phyloP scores from a whole-genome alignment of 1,140 invertebrate species.

The Formica selysi region DNA sequence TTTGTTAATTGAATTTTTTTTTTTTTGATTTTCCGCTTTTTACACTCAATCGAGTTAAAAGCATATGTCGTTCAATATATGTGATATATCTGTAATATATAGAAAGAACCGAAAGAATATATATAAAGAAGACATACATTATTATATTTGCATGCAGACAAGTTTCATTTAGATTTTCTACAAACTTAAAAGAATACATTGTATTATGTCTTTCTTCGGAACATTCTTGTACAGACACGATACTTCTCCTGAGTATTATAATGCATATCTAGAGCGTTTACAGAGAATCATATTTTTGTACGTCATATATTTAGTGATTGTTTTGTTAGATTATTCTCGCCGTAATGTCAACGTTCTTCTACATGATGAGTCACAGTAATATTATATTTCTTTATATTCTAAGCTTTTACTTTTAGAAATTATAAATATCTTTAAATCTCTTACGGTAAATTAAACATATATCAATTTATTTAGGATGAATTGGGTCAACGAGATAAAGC shows the following conservation, averaged over 20 bases:
- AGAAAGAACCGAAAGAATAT: neutral
- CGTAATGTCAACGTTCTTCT: neutral
- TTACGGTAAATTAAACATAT: neutral
- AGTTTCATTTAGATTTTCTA: conserved; percentile 3
- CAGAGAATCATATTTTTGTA: conserved; percentile 42
- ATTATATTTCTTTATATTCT: conserved; percentile 61
- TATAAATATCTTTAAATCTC: conserved; percentile 1
- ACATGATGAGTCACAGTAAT: neutral
- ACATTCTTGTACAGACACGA: neutral
- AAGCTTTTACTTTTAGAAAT: conserved; percentile 25
- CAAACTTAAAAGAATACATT: no score
- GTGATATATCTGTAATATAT: neutral
- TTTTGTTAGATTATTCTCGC: neutral
- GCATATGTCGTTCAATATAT: neutral
- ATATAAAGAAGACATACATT: neutral
- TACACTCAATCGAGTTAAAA: neutral
- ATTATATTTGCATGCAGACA: neutral
- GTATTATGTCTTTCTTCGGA: neutral
- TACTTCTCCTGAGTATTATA: conserved; percentile 29
- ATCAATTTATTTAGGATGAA: neutral
- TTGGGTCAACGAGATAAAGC: neutral
- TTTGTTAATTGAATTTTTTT: neutral
- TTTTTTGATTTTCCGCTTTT: no score
- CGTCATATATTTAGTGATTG: neutral
- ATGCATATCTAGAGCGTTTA: neutral